Percentiles rank a stretch among this genome's conserved stretches.
phyloP scores from a whole-genome alignment of 2,797 vertebrate species.

The Ptychadena robeensis region DNA sequence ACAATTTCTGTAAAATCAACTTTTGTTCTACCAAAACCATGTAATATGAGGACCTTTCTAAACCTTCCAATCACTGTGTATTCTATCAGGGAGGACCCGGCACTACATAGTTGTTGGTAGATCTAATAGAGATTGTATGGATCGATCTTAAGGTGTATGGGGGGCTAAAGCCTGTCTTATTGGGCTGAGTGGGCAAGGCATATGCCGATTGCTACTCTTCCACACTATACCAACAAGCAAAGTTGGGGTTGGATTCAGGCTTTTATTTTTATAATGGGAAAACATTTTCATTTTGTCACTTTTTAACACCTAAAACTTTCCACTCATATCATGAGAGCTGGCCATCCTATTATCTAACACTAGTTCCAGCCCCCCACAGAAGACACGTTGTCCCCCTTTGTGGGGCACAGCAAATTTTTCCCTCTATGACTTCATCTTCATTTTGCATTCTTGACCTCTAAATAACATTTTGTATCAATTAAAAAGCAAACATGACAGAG shows the following conservation, averaged over 20 bases:
- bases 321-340: background rate
- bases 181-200: no score
- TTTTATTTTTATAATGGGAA: background rate
- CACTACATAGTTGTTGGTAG: no score
- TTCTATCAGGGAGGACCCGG: no score
- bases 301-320: background rate
- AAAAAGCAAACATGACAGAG: conserved; percentile 32
- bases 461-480: conserved; percentile 56
- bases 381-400: conserved; percentile 1
- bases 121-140: no score
- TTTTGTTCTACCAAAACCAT: no score
- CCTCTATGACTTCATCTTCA: conserved; percentile 20
- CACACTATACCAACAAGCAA: no score
- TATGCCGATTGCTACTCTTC: no score
- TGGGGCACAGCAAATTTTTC: background rate
- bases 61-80: no score
- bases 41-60: no score
- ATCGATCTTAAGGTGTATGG: no score
- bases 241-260: background rate
- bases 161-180: no score
- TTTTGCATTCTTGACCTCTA: conserved; percentile 21
- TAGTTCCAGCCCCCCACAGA: background rate
- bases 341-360: background rate
- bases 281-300: background rate
- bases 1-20: no score